These are phyloP conservation scores for Pteruthius melanotis DNA, from an alignment of 2,113 vertebrate species.

Conservation along the genomic window DNA sequence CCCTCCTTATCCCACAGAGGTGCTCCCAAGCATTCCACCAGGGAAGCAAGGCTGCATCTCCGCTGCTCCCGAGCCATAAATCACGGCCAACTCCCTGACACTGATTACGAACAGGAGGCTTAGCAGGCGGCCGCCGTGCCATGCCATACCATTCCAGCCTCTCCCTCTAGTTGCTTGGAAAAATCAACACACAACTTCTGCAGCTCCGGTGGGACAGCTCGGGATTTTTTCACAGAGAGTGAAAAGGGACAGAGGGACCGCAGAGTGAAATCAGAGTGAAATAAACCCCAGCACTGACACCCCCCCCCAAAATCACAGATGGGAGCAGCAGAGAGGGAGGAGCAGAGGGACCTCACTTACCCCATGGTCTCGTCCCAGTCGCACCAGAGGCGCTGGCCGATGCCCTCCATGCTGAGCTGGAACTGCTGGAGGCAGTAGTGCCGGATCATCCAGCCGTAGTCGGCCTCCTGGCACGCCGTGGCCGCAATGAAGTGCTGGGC, in stretches of 20 bases:
- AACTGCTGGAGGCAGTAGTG: constrained; percentile 83
- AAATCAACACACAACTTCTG: not conserved
- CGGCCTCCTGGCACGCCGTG: constrained; percentile 72
- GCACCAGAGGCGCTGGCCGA: constrained; percentile 83
- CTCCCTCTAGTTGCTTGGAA: not conserved
- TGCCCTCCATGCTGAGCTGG: constrained; percentile 82
- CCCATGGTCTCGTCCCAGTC: constrained; percentile 85
- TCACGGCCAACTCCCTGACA: not conserved
- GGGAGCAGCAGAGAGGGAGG: rapidly evolving
- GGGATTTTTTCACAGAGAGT: not conserved
- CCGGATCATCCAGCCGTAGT: constrained; percentile 75
- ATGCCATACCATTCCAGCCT: not conserved
- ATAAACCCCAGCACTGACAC: rapidly evolving
- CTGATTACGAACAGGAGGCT: not conserved
- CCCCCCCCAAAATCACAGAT: rapidly evolving
- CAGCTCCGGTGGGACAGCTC: not conserved
- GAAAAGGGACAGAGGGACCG: not conserved
- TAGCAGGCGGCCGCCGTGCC: not conserved
- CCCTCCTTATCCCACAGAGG: not conserved
- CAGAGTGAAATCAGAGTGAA: not conserved
- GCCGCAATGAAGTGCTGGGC: constrained; percentile 63
- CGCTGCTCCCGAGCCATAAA: not conserved
- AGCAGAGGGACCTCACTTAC: constrained; percentile 72
- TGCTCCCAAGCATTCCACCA: not conserved
- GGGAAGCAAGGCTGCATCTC: not conserved